Base-by-base conservation (phyloP, 2,113 vertebrate genomes). In the Tragulus kanchil region DNA sequence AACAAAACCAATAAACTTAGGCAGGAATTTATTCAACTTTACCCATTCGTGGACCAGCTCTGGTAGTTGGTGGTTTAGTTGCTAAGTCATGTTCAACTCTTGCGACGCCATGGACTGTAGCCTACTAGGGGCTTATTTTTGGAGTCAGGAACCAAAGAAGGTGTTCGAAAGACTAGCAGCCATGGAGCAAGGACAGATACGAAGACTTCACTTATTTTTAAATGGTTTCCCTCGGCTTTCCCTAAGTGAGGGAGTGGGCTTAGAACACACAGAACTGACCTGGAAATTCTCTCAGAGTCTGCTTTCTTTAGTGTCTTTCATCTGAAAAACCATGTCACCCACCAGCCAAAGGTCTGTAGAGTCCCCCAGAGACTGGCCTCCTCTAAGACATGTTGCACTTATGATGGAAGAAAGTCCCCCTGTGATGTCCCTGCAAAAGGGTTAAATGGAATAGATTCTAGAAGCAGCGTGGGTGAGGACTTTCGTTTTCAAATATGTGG, bases 401-500 rank as follows among this genome's bases (percentile, higher is more conserved):
- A 36, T 65, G 54, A 56, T 31, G 56, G 42, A 75, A 90, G 89
- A 82, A 36, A 16, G 26, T 50, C 14, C 77, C 61, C 28, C 16
- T 52, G 16, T 42, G 13, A 25, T n/a, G 25, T 45, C 9, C 42
- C 52, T 86, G 31, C 36, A 15, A 42, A 42, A 52, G 36, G 23
- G 28, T 64, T 67, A 85, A 71, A 19, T 58, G 62, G n/a, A 85
- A 42, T 75, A 23, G 19, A 87, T 75, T 83, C 6, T 52, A 79
- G 79, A 69, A 54, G 45, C 31, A 42, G 31, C 0, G 3, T 95
- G 93, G 75, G 61, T 8, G 17, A 84, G 36, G 58, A 78, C 71
- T 84, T 96, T 62, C 10, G 0, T 86, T 93, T 93, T 94, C 89
- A 91, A 64, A 58, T 82, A 86, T 23, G 65, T 96, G 77, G 36